A percentile compares a stretch with the other conserved stretches of the same genome.
phyloP scores from a whole-genome alignment of 1,140 invertebrate species.

The Drosophila lacteicornis region DNA sequence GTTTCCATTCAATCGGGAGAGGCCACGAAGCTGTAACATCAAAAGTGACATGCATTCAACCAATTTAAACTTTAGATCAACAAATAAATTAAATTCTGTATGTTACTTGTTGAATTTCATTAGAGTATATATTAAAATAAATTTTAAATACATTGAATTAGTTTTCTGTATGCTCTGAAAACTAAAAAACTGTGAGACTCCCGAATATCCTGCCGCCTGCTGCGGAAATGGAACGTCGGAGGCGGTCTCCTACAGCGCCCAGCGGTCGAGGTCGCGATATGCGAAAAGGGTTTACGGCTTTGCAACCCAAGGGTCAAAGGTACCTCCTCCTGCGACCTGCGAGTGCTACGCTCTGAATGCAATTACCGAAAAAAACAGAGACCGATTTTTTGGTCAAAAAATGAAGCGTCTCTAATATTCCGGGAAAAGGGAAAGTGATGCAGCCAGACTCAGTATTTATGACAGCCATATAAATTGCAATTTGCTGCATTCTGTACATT shows the following conservation, averaged over 20 bases:
- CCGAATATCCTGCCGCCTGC: constrained; percentile 41
- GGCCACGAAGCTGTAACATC: not conserved
- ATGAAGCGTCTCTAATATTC: constrained; percentile 73
- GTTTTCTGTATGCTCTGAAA: not conserved
- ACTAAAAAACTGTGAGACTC: no score
- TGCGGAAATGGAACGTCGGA: constrained; percentile 66
- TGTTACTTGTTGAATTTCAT: not conserved
- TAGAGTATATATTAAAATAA: not conserved
- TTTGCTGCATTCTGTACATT: constrained; percentile 62
- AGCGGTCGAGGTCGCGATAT: constrained; percentile 38
- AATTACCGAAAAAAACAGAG: constrained; percentile 56
- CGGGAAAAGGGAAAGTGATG: constrained; percentile 76
- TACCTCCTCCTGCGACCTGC: constrained; percentile 31
- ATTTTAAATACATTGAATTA: not conserved
- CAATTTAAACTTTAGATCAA: not conserved
- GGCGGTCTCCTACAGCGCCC: constrained; percentile 30
- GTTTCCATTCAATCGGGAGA: not conserved
- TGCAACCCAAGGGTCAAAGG: constrained; percentile 11
- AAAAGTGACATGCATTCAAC: not conserved
- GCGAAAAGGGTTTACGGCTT: constrained; percentile 55
- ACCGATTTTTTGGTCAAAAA: constrained; percentile 55
- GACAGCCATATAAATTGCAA: constrained; percentile 79
- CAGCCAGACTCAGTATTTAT: constrained; percentile 56
- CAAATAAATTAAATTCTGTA: no score
- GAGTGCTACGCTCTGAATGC: constrained; percentile 71